Percentiles rank a stretch among this genome's conserved stretches.
phyloP scores from a whole-genome alignment of 2,113 vertebrate genomes.

The Greenwoodochromis staneri region DNA sequence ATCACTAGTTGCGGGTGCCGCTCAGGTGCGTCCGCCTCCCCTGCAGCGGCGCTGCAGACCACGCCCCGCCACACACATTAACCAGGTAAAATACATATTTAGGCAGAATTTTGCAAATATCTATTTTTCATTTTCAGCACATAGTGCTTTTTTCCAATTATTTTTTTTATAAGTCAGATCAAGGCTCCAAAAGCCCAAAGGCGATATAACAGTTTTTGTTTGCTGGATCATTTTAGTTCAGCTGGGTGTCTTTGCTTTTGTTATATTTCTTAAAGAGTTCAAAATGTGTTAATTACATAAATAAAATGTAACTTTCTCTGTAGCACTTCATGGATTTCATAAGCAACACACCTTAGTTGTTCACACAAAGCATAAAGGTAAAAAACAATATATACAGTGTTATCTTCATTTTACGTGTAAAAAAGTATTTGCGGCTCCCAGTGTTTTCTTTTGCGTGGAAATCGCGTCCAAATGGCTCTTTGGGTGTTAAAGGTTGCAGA shows the following conservation, averaged over 20 bases:
- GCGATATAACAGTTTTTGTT: fast-evolving
- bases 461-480: background rate
- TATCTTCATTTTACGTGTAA: background rate
- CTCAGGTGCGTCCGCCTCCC: too few species aligned
- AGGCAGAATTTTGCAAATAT: too few species aligned
- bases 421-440: fast-evolving
- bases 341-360: fast-evolving
- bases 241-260: fast-evolving
- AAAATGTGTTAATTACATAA: background rate
- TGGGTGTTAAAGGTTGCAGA: fast-evolving
- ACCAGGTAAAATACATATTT: too few species aligned
- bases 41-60: too few species aligned
- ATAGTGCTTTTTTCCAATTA: background rate
- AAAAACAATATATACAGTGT: background rate
- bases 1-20: too few species aligned
- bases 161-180: background rate
- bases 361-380: background rate
- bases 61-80: too few species aligned
- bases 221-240: background rate
- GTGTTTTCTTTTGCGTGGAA: background rate
- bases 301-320: background rate
- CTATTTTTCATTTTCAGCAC: too few species aligned
- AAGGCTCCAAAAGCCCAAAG: background rate
- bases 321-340: background rate
- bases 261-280: fast-evolving